phyloP scores from a whole-genome alignment of 2,888 invertebrate genomes.

The Meteorus cinctellus region DNA sequence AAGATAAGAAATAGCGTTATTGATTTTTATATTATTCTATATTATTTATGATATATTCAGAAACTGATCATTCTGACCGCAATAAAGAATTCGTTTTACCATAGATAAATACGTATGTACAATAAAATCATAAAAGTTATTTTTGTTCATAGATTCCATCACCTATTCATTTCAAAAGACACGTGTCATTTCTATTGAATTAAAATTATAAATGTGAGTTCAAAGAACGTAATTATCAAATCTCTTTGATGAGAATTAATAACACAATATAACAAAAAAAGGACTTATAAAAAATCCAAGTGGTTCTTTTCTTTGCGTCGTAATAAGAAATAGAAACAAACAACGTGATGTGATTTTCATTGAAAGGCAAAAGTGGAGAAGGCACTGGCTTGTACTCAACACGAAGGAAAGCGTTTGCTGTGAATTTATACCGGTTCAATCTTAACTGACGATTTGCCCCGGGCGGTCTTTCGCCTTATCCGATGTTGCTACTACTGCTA shows the following conservation, averaged over 20 bases:
- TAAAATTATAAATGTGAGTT: no score
- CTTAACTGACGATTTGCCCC: constrained; percentile 60
- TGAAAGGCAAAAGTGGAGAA: constrained; percentile 8
- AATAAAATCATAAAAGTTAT: no score
- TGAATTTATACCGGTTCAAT: constrained; percentile 68
- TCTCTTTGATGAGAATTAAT: not conserved
- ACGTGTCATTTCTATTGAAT: no score
- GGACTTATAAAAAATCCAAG: not conserved
- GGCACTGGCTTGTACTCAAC: not conserved
- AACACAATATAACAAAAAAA: not conserved
- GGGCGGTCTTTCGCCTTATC: constrained; percentile 51
- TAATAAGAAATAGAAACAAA: not conserved
- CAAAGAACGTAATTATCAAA: no score
- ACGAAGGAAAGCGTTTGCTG: constrained; percentile 22
- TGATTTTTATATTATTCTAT: no score
- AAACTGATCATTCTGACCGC: no score
- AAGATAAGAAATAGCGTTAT: no score
- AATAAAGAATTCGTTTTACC: no score
- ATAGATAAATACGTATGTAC: no score
- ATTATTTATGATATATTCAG: no score
- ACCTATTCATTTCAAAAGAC: no score
- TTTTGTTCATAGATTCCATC: no score
- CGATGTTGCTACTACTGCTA: not conserved
- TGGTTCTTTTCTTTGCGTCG: not conserved
- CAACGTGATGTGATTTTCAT: not conserved